phyloP scores from a whole-genome alignment of 2,797 vertebrate species.

The Enteromius unitaeniatus region DNA sequence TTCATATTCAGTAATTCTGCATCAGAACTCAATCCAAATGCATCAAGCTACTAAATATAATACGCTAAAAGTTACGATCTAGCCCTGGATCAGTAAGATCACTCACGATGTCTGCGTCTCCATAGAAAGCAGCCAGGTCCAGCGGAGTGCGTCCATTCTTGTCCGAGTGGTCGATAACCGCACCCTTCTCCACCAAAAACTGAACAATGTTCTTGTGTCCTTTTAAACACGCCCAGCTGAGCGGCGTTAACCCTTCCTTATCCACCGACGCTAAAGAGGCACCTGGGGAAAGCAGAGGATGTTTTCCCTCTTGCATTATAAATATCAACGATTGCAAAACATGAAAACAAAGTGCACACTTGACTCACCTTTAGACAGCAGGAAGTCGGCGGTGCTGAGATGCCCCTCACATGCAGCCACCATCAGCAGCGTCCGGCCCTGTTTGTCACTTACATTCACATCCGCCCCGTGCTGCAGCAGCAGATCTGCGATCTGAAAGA shows the following conservation, averaged over 20 bases:
- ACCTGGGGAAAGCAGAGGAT: slow-evolving; percentile 74
- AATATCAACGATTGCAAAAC: neutral
- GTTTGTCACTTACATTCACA: slow-evolving; percentile 93
- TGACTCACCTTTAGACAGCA: slow-evolving; percentile 90
- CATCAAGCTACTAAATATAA: neutral
- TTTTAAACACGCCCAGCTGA: slow-evolving; percentile 98
- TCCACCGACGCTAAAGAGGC: slow-evolving; percentile 90
- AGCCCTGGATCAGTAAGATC: too few species aligned
- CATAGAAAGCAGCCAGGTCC: slow-evolving; percentile 96
- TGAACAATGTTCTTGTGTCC: slow-evolving; percentile 93
- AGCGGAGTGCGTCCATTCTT: slow-evolving; percentile 96
- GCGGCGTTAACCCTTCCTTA: slow-evolving; percentile 93
- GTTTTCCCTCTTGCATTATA: neutral
- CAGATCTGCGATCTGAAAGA: slow-evolving; percentile 86
- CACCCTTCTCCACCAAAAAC: slow-evolving; percentile 92
- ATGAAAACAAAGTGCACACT: neutral
- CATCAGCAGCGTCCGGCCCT: slow-evolving; percentile 96
- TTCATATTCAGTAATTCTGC: neutral
- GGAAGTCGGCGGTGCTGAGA: slow-evolving; percentile 92
- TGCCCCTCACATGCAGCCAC: slow-evolving; percentile 97
- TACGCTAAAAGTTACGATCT: too few species aligned
- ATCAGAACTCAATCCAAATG: neutral
- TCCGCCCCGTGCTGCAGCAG: slow-evolving; percentile 88
- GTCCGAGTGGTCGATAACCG: slow-evolving; percentile 93
- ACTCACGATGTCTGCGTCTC: slow-evolving; percentile 95